Conservation (phyloP, 2,113 vertebrate species). For the Panurus biarmicus region DNA sequence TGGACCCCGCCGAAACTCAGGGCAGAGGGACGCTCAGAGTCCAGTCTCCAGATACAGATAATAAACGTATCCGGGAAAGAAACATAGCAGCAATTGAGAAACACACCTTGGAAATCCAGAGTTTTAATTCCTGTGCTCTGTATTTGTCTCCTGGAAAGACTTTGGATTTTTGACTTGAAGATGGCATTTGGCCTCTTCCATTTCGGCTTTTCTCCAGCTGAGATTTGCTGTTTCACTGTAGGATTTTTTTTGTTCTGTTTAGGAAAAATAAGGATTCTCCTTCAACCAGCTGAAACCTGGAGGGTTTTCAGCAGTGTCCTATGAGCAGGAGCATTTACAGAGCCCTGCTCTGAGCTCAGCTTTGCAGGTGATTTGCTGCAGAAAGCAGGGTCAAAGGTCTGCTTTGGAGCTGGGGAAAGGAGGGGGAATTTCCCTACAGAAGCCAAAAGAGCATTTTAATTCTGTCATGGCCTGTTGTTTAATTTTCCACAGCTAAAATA, state of each 20-base stretch:
- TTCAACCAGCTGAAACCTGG: neutral
- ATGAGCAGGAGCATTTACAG: neutral
- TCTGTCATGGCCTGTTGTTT: neutral
- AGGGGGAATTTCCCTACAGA: neutral
- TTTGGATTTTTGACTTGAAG: neutral
- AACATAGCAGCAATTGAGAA: neutral
- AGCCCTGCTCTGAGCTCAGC: neutral
- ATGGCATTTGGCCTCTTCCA: rapidly evolving
- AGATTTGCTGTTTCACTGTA: neutral
- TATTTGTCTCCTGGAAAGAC: neutral
- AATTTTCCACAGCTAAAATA: neutral
- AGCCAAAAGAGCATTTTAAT: neutral
- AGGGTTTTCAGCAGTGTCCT: neutral
- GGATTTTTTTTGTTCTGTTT: neutral
- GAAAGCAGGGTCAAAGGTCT: neutral
- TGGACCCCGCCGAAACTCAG: neutral
- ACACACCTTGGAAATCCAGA: neutral
- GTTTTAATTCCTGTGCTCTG: rapidly evolving
- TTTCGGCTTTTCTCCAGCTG: neutral
- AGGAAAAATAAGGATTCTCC: neutral
- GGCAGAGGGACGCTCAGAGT: neutral
- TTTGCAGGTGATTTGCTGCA: neutral
- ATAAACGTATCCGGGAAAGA: neutral
- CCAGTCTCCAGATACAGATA: rapidly evolving
- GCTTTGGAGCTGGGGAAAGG: neutral